A percentile compares a stretch with the other conserved stretches of the same genome.
These are phyloP conservation scores for Pipa parva DNA, from an alignment of 2,113 vertebrate species.

Conservation along the genomic window DNA sequence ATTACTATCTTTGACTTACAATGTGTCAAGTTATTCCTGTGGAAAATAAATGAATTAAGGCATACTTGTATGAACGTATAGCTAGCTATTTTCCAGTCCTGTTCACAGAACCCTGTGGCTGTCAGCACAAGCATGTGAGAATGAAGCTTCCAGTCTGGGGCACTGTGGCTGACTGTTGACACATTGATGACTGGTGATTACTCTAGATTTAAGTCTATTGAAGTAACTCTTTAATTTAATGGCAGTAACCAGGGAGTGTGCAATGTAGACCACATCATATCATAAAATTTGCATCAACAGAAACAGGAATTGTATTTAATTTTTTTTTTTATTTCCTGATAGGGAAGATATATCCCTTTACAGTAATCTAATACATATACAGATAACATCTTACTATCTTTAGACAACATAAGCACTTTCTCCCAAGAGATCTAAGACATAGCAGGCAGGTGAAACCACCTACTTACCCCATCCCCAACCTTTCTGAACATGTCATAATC, in stretches of 20 bases:
- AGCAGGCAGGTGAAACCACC: constrained; percentile 17
- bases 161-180: no score
- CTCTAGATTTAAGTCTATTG: no score
- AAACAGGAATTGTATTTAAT: background rate
- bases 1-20: no score
- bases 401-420: background rate
- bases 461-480: background rate
- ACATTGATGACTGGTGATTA: no score
- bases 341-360: background rate
- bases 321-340: background rate
- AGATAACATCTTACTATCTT: background rate
- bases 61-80: no score
- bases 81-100: no score
- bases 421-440: background rate
- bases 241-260: background rate
- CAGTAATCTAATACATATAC: background rate
- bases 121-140: no score
- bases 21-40: no score
- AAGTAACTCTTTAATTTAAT: no score
- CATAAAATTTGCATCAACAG: background rate
- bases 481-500: background rate
- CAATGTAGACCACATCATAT: background rate
- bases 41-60: no score
- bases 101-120: no score
- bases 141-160: no score